Evolutionary conservation across 2,113 vertebrate species (phyloP).

Genomic region (Triplophysa siluroides): DNA sequence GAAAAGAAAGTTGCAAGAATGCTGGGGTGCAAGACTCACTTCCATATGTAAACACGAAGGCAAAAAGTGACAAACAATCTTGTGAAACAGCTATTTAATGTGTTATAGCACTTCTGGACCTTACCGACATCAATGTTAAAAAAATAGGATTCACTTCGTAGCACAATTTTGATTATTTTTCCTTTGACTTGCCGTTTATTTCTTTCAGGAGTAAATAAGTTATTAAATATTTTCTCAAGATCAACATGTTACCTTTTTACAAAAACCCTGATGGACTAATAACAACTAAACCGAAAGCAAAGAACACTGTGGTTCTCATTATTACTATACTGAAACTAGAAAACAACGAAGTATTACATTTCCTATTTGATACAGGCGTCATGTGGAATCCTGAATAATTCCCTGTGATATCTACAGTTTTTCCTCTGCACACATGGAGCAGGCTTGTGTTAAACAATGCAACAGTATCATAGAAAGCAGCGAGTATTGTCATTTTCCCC

Average conservation of each 20-base stretch:
- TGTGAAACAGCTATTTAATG: background rate
- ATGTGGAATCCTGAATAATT: background rate
- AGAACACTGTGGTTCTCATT: background rate
- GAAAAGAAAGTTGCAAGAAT: slow-evolving; percentile 25
- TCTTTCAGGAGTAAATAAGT: background rate
- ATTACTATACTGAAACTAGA: background rate
- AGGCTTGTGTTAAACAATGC: background rate
- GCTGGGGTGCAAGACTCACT: background rate
- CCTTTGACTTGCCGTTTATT: background rate
- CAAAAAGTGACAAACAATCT: background rate
- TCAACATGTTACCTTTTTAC: no score
- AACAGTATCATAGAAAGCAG: slow-evolving; percentile 15
- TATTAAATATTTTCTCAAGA: background rate
- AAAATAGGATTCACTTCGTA: background rate
- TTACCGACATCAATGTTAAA: background rate
- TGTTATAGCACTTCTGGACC: no score
- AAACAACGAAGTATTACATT: background rate
- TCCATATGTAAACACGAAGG: background rate
- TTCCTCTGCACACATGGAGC: background rate
- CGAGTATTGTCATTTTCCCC: slow-evolving; percentile 24
- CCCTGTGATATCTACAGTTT: background rate
- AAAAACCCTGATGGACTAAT: no score
- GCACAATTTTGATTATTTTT: background rate
- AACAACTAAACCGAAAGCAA: no score
- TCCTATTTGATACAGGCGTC: slow-evolving; percentile 1